A percentile compares a stretch with the other conserved stretches of the same genome.
Evolutionary conservation across 2,113 vertebrate species (phyloP).

Genomic region (Oriolus oriolus): DNA sequence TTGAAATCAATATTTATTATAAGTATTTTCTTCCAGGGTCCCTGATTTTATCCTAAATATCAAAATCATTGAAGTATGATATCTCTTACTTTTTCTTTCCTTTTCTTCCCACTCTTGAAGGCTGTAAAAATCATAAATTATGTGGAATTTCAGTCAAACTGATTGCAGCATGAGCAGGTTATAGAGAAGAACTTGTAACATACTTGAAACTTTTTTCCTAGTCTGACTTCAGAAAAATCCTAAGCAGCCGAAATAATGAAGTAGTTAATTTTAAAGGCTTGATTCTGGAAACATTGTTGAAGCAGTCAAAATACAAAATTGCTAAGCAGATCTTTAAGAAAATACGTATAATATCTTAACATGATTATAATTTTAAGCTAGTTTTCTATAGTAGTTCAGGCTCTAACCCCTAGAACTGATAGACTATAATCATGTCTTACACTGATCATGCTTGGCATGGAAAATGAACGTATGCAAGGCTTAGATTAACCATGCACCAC

Average conservation of each 20-base stretch:
- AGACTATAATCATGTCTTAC: conserved; percentile 15
- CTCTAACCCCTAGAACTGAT: conserved; percentile 19
- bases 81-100: not conserved
- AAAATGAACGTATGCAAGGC: conserved; percentile 20
- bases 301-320: not conserved
- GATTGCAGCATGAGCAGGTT: not conserved
- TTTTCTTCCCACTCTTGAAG: not conserved
- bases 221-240: not conserved
- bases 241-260: not conserved
- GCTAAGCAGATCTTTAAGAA: not conserved
- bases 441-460: conserved; percentile 21
- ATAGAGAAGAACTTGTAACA: not conserved
- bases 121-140: not conserved
- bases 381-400: conserved; percentile 18
- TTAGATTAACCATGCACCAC: conserved; percentile 19
- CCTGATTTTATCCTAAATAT: not conserved
- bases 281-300: not conserved
- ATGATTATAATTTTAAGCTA: conserved; percentile 38
- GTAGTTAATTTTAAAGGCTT: not conserved
- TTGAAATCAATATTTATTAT: not conserved
- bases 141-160: not conserved
- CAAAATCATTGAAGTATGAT: not conserved
- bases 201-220: not conserved
- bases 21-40: not conserved
- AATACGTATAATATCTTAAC: not conserved